These are phyloP conservation scores for Pterocles gutturalis DNA, from an alignment of 2,113 vertebrate genomes.

Conservation along the genomic window DNA sequence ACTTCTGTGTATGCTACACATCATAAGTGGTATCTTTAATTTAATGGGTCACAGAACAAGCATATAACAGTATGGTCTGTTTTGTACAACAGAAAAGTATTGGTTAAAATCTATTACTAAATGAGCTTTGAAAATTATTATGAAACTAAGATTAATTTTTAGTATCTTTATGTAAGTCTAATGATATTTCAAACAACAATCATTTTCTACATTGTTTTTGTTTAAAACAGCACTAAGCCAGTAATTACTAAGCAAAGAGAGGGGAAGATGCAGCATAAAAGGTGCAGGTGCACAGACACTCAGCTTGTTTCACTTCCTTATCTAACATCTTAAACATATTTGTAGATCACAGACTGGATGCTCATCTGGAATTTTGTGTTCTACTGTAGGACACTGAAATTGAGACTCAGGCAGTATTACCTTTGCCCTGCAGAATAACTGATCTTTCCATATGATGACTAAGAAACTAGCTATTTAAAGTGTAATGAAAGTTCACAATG, in stretches of 20 bases:
- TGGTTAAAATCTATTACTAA: not conserved
- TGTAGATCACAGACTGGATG: not conserved
- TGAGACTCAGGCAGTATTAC: not conserved
- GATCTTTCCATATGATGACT: not conserved
- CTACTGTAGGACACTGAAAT: not conserved
- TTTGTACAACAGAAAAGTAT: not conserved
- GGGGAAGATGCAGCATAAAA: not conserved
- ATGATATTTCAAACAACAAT: not conserved
- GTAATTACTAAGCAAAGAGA: not conserved
- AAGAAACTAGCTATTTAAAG: not conserved
- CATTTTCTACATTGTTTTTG: not conserved
- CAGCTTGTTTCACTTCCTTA: not conserved
- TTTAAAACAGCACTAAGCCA: not conserved
- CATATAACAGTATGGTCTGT: not conserved
- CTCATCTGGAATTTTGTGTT: not conserved
- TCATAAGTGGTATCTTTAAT: not conserved
- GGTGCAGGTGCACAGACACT: not conserved
- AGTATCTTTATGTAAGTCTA: not conserved
- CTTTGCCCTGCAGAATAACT: not conserved
- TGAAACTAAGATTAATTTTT: not conserved
- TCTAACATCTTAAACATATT: not conserved
- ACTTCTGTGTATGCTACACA: not conserved
- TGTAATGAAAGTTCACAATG: not conserved
- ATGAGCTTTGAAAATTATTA: not conserved
- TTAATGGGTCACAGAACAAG: not conserved